Percentiles rank a stretch among this genome's conserved stretches.
Conservation (phyloP, 2,888 invertebrate genomes). For the Drosophila pseudotakahashii region DNA sequence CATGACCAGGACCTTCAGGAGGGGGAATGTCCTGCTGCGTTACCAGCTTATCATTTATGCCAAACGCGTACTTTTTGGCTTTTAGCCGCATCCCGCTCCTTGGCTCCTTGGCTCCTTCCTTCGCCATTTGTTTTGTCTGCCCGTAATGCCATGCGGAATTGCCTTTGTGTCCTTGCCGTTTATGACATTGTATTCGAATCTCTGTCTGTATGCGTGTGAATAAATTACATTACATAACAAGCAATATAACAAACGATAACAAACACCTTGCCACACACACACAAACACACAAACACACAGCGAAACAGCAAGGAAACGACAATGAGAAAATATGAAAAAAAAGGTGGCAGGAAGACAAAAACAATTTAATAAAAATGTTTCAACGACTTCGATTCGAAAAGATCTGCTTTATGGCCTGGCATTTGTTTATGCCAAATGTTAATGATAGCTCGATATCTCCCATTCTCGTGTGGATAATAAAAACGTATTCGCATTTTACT, state of each 20-base stretch:
- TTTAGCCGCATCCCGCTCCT: constrained; percentile 47
- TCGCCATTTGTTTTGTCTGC: constrained; percentile 73
- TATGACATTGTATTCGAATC: constrained; percentile 75
- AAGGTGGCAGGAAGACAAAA: constrained; percentile 32
- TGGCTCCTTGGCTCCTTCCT: constrained; percentile 3
- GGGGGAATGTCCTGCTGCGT: constrained; percentile 52
- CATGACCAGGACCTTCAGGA: constrained; percentile 30
- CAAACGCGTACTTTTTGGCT: constrained; percentile 76
- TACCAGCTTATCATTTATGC: constrained; percentile 76
- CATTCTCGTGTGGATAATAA: neutral
- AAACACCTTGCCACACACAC: constrained; percentile 68
- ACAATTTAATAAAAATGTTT: constrained; percentile 69
- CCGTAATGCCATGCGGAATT: constrained; percentile 73
- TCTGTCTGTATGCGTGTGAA: constrained; percentile 53
- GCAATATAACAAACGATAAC: constrained; percentile 79
- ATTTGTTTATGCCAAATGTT: constrained; percentile 47
- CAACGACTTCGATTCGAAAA: constrained; percentile 51
- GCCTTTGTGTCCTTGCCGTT: constrained; percentile 76
- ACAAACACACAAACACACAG: constrained; percentile 26
- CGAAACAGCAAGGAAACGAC: constrained; percentile 32
- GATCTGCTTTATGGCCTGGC: constrained; percentile 53
- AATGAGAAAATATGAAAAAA: constrained; percentile 28
- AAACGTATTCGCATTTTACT: neutral
- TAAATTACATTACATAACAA: constrained; percentile 78
- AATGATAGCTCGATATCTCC: constrained; percentile 47